phyloP scores from a whole-genome alignment of 2,888 invertebrate species.

The Axea sp. region DNA sequence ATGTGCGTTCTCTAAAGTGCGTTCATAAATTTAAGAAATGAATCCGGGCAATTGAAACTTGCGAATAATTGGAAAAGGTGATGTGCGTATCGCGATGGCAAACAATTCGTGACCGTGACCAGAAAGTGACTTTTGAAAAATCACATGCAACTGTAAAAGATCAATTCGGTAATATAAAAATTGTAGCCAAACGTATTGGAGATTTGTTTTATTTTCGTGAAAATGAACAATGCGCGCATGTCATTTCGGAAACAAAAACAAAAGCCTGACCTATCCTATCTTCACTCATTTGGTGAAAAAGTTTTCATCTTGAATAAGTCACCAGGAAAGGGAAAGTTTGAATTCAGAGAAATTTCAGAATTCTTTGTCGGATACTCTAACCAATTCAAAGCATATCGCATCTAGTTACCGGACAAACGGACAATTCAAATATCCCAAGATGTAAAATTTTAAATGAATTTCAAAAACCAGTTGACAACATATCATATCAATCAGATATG shows the following conservation, averaged over 20 bases:
- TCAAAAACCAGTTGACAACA: neutral
- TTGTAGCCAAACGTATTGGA: slow-evolving; percentile 25
- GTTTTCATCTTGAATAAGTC: neutral
- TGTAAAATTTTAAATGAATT: neutral
- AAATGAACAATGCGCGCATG: slow-evolving; percentile 3
- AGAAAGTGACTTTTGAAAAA: neutral
- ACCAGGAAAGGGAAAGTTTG: neutral
- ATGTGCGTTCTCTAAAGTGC: slow-evolving; percentile 30
- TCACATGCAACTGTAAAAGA: slow-evolving; percentile 1
- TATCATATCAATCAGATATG: neutral
- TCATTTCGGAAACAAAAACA: slow-evolving; percentile 40
- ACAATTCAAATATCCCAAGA: neutral
- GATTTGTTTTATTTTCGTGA: slow-evolving; percentile 24
- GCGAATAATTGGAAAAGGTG: slow-evolving; percentile 26
- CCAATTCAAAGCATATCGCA: neutral
- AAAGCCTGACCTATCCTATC: neutral
- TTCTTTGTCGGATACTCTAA: neutral
- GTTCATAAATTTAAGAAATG: neutral
- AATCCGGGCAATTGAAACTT: neutral
- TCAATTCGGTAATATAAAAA: neutral
- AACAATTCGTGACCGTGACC: neutral
- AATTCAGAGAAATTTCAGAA: neutral
- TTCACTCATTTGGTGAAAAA: neutral
- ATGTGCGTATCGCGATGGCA: slow-evolving; percentile 2
- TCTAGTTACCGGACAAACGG: neutral